These are phyloP conservation scores for Ophion ellenae DNA, from an alignment of 2,888 invertebrate genomes.

Conservation along the genomic window DNA sequence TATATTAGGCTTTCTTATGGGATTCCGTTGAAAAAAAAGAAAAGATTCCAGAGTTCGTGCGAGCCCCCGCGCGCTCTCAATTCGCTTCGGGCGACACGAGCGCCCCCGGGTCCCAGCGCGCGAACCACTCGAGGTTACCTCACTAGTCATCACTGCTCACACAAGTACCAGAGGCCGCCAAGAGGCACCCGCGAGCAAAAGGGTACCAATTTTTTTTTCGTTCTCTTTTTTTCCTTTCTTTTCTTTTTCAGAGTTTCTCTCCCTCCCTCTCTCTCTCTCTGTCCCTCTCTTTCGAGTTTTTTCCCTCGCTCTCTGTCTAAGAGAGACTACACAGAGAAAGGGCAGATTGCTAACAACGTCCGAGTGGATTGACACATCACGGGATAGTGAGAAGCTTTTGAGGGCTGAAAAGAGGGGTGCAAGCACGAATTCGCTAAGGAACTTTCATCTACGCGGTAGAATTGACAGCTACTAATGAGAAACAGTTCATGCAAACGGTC, in stretches of 20 bases:
- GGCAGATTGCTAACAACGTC: slow-evolving; percentile 37
- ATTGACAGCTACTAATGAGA: neutral
- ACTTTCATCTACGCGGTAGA: neutral
- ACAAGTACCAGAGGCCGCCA: slow-evolving; percentile 78
- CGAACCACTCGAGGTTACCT: slow-evolving; percentile 80
- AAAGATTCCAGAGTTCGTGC: slow-evolving; percentile 65
- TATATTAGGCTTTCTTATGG: slow-evolving; percentile 20
- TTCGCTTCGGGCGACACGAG: slow-evolving; percentile 64
- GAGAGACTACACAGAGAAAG: slow-evolving; percentile 7
- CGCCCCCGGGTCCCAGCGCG: slow-evolving; percentile 68
- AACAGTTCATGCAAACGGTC: neutral
- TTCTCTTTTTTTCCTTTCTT: neutral
- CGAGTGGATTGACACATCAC: slow-evolving; percentile 20
- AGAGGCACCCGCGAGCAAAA: slow-evolving; percentile 80
- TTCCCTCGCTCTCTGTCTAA: neutral
- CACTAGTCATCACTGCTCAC: slow-evolving; percentile 79
- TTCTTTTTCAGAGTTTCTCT: slow-evolving; percentile 14
- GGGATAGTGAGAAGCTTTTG: neutral
- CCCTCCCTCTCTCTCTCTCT: slow-evolving; percentile 11
- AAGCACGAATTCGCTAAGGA: neutral
- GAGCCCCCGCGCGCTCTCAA: slow-evolving; percentile 36
- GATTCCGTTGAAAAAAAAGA: slow-evolving; percentile 23
- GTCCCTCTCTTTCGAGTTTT: neutral
- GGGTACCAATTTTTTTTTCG: slow-evolving; percentile 79
- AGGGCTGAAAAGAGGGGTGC: slow-evolving; percentile 16